Base-by-base conservation (phyloP, 2,888 invertebrate species). In the Megalurothrips usitatus region DNA sequence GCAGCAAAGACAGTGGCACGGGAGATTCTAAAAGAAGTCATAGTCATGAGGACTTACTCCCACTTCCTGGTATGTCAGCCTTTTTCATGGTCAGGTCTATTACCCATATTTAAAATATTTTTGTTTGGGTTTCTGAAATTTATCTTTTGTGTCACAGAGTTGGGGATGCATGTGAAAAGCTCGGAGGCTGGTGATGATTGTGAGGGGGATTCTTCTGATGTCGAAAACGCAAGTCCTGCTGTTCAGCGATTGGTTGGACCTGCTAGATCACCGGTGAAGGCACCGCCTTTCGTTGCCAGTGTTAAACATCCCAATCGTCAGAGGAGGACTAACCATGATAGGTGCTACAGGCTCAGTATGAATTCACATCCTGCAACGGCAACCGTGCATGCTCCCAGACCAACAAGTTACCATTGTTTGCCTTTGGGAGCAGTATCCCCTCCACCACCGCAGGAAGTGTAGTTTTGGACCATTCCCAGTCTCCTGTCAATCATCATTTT, bases 11-110 rank as follows among this genome's bases (percentile, higher is more conserved):
- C 86, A 94, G 94, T 87, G 94, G 94, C 79, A 94, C 93, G 81
- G 94, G 94, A 81, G 94, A 94, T 86, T 94, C 93, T 80, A 93
- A 93, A 47, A 93, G 93, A 88, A 90, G 92, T 84, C 92, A 93
- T 83, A 93, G 90, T 85, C 91, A 92, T 87, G 92, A 92, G 79
- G 83, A 84, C 79, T 81, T 84, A 47, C 82, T 82, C 12, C 80
- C 83, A 78, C 83, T 81, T 79, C 81, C 82, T 80, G 82, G 82
- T 82, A 81, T 34, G 48, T 75, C 19, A 17, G 2, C 6, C 2
- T 43, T 43, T 43, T 43, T 43, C 34, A 4, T 2, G 34, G 34
- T 43, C 26, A 75, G 26, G 8, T 14, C 12, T 23, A 23, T 23
- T 68, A 43, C 68, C 6, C 9, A 0, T 26, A 75, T 23, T 75